Evolutionary conservation across 2,797 vertebrate genomes (phyloP).

Genomic region (Pachyuromys duprasi): DNA sequence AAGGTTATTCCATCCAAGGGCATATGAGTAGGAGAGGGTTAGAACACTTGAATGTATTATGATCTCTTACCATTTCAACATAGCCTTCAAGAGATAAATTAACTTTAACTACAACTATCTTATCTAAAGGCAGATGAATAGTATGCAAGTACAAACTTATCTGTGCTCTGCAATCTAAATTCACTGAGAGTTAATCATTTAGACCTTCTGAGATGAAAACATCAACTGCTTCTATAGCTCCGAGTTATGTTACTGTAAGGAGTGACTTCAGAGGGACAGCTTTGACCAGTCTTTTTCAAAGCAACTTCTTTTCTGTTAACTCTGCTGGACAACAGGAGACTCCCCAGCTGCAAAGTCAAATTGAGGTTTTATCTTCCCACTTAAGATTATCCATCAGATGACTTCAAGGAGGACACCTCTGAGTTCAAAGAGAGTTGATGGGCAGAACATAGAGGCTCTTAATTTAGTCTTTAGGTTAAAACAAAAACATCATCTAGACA

Average conservation of each 20-base stretch:
- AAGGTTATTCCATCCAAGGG: not conserved
- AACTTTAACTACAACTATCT: not conserved
- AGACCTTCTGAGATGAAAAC: conserved; percentile 6
- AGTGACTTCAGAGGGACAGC: conserved; percentile 38
- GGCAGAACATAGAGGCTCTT: not conserved
- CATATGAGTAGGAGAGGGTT: not conserved
- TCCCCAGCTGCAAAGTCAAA: not conserved
- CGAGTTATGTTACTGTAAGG: not conserved
- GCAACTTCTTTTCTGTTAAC: conserved; percentile 25
- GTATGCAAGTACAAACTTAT: not conserved
- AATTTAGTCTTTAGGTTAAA: not conserved
- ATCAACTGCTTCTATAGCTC: not conserved
- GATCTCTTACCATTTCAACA: not conserved
- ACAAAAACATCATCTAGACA: not conserved
- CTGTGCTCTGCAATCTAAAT: not conserved
- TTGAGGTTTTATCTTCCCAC: conserved; percentile 7
- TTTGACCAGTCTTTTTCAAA: not conserved
- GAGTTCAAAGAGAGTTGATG: not conserved
- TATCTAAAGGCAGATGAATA: not conserved
- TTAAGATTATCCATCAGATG: not conserved
- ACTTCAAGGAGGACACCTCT: not conserved
- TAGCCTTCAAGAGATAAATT: not conserved
- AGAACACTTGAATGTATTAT: not conserved
- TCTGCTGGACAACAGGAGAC: not conserved
- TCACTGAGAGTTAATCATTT: not conserved